Base-by-base conservation (phyloP, 2,113 vertebrate genomes). In the Promerops cafer region DNA sequence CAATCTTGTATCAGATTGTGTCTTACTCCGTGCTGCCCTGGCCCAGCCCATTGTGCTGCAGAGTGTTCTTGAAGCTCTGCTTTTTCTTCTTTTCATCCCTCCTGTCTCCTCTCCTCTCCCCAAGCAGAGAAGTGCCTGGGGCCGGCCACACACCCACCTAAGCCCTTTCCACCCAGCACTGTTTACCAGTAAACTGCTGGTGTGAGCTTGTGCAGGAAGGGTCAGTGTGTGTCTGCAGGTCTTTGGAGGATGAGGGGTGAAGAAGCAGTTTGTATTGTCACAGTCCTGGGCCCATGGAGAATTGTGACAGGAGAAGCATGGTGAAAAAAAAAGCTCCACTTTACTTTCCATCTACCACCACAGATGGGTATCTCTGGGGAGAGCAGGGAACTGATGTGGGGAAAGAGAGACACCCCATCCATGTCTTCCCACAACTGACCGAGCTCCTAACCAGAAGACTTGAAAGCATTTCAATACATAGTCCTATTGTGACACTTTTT, bases 71-170 rank as follows among this genome's bases (percentile, higher is more conserved):
- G 53, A 53, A 56, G 18, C 26, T 72, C 59, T 96, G 11, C 9
- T 65, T 86, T 66, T 68, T 30, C 7, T 28, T 30, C 7, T 74
- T 68, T 80, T 17, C 49, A 13, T 76, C 21, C 18, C 14, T 86
- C 18, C 57, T 74, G 4, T 35, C 45, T 35, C n/a, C 18, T 50
- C 17, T 45, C 23, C 13, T 44, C 24, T 82, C 19, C 40, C 6
- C 26, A 54, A 4, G 30, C 8, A 66, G 27, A 40, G 28, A 65
- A 81, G 13, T 31, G 16, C 10, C 76, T 45, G 60, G 22, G 28
- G 15, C 19, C 2, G 7, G 17, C 42, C 37, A 53, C 1, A 0
- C 13, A 16, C 26, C 1, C 35, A 24, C 19, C 10, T 2, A 26
- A 59, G 7, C 35, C 18, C 16, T 82, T 70, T 84, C 54, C 26